Percentiles rank a stretch among this genome's conserved stretches.
Conservation (phyloP, 2,113 vertebrate genomes). For the Forbesichthys papilliferus region DNA sequence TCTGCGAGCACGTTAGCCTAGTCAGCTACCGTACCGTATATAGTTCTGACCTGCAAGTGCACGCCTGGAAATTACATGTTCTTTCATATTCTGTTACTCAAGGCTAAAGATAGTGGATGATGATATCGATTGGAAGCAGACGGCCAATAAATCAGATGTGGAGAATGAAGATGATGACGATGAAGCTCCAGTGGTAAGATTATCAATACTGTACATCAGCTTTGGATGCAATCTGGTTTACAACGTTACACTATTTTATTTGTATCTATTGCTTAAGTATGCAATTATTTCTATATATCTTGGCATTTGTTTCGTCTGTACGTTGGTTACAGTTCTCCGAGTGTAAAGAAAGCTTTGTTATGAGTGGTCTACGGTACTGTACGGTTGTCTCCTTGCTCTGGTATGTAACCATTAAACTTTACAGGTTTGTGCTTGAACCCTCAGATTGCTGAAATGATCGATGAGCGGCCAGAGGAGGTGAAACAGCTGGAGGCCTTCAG, state of each 20-base stretch:
- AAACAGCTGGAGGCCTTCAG: slow-evolving; percentile 90
- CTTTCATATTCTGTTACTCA: not conserved
- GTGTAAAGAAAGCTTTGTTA: too few species aligned
- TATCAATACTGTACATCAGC: slow-evolving; percentile 1
- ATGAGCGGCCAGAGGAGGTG: slow-evolving; percentile 90
- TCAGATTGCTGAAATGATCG: slow-evolving; percentile 91
- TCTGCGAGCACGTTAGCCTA: not conserved
- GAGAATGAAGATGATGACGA: slow-evolving; percentile 79
- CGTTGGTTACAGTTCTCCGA: too few species aligned
- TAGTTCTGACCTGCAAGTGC: too few species aligned
- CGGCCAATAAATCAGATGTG: slow-evolving; percentile 54
- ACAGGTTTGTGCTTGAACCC: not conserved
- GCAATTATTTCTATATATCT: too few species aligned
- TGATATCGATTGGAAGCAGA: slow-evolving; percentile 87
- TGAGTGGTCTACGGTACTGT: too few species aligned
- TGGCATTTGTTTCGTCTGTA: too few species aligned
- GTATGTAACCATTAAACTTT: not conserved
- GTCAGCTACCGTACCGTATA: not conserved
- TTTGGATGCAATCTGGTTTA: not conserved
- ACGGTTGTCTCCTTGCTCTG: too few species aligned
- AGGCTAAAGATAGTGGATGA: slow-evolving; percentile 97
- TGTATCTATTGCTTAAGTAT: too few species aligned
- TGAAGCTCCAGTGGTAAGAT: slow-evolving; percentile 83
- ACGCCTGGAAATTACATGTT: not conserved
- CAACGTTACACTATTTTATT: not conserved